Percentiles rank a stretch among this genome's conserved stretches.
Evolutionary conservation across 1,140 invertebrate species (phyloP).

Genomic region (Asbolus verrucosus): DNA sequence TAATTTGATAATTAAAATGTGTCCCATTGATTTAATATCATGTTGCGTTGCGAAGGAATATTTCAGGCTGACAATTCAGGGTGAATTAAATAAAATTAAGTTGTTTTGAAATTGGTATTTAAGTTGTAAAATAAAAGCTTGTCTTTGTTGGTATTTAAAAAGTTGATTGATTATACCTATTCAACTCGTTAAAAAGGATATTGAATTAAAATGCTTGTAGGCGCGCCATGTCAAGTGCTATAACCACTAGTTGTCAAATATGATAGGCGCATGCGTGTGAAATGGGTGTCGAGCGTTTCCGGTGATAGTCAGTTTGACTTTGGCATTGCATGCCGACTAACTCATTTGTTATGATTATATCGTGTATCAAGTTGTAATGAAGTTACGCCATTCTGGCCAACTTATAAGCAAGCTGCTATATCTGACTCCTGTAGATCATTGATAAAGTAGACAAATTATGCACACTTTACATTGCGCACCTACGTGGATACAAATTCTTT

Average conservation of each 20-base stretch:
- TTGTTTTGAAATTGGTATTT: slow-evolving; percentile 11
- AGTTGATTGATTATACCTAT: slow-evolving; percentile 33
- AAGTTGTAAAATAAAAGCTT: slow-evolving; percentile 10
- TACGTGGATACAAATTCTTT: slow-evolving; percentile 35
- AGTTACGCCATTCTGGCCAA: slow-evolving; percentile 48
- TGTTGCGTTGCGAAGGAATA: no score
- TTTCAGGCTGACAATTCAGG: background rate
- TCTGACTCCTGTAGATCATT: slow-evolving; percentile 30
- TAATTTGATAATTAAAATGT: slow-evolving; percentile 37
- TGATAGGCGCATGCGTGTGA: slow-evolving; percentile 44
- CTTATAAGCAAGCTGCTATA: no score
- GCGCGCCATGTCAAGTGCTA: slow-evolving; percentile 32
- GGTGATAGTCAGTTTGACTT: slow-evolving; percentile 45
- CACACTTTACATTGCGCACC: slow-evolving; percentile 19
- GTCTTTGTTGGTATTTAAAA: slow-evolving; percentile 25
- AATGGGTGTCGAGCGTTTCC: slow-evolving; percentile 44
- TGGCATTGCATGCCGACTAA: slow-evolving; percentile 43
- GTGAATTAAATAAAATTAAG: slow-evolving; percentile 14
- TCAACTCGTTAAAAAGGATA: slow-evolving; percentile 28
- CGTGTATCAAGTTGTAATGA: slow-evolving; percentile 54
- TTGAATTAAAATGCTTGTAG: slow-evolving; percentile 38
- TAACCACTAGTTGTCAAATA: slow-evolving; percentile 41
- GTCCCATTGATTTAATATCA: slow-evolving; percentile 11
- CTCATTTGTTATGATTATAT: slow-evolving; percentile 55
- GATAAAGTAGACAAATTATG: slow-evolving; percentile 50